Conservation (phyloP, 2,888 invertebrate genomes). For the Plebejus argus region DNA sequence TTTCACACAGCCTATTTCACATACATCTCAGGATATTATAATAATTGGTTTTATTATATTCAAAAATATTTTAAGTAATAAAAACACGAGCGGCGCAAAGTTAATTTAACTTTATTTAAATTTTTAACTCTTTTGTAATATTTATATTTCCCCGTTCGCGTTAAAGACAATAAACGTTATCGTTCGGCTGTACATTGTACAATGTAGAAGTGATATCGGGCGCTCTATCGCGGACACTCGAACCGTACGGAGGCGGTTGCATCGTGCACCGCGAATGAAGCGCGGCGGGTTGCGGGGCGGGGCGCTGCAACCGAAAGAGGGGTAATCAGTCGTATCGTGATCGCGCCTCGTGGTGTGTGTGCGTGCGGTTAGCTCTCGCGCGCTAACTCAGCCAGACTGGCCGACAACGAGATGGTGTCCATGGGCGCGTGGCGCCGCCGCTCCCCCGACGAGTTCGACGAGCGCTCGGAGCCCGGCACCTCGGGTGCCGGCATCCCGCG, state of each 20-base stretch:
- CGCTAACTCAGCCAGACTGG: slow-evolving; percentile 58
- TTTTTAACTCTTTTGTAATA: not conserved
- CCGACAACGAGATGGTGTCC: slow-evolving; percentile 61
- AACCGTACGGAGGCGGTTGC: slow-evolving; percentile 42
- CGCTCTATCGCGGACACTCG: slow-evolving; percentile 20
- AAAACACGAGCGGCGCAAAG: too few relatives aligned
- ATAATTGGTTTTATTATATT: too few relatives aligned
- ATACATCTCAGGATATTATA: too few relatives aligned
- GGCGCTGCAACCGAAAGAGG: slow-evolving; percentile 50
- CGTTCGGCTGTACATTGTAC: not conserved
- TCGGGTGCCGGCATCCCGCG: slow-evolving; percentile 84
- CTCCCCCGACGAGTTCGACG: slow-evolving; percentile 73
- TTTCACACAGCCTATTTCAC: too few relatives aligned
- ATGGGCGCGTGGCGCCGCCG: slow-evolving; percentile 75
- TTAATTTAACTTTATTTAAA: too few relatives aligned
- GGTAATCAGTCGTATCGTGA: slow-evolving; percentile 70
- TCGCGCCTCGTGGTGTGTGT: slow-evolving; percentile 70
- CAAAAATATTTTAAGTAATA: too few relatives aligned
- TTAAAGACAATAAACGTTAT: not conserved
- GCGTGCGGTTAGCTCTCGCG: slow-evolving; percentile 42
- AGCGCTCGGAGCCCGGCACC: slow-evolving; percentile 73
- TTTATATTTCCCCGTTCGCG: not conserved
- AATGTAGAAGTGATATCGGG: not conserved
- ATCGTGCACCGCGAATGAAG: slow-evolving; percentile 67
- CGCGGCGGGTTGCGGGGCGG: slow-evolving; percentile 57